Conservation (phyloP, 2,888 invertebrate species). For the Anagyrus pseudococci region DNA sequence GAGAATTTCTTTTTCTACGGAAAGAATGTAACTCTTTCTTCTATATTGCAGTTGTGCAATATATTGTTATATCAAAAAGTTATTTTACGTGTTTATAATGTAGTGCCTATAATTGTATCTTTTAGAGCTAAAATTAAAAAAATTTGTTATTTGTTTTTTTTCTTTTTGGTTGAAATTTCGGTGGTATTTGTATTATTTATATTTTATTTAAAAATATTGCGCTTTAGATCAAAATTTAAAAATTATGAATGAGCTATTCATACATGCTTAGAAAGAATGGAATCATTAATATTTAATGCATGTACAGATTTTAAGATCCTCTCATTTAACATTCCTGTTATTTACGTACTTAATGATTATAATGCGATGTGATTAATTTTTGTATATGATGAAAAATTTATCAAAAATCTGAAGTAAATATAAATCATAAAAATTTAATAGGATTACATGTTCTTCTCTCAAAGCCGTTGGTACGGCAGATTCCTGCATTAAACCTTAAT, state of each 20-base stretch:
- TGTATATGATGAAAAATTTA: conserved; percentile 33
- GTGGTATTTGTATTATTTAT: conserved; percentile 23
- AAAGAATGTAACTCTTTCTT: conserved; percentile 3
- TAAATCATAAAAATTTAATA: conserved; percentile 21
- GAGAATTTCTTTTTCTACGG: background rate
- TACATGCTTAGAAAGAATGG: too few relatives aligned
- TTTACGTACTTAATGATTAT: conserved; percentile 30
- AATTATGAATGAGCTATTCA: too few relatives aligned
- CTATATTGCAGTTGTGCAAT: conserved; percentile 22
- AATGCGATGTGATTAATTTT: conserved; percentile 26
- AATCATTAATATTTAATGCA: too few relatives aligned
- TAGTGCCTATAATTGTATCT: conserved; percentile 25
- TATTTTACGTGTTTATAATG: conserved; percentile 17
- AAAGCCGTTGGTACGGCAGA: too few relatives aligned
- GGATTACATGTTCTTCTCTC: too few relatives aligned
- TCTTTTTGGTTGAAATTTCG: background rate
- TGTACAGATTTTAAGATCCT: conserved; percentile 18
- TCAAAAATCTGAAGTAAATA: conserved; percentile 28
- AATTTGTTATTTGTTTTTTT: conserved; percentile 12
- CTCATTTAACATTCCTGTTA: conserved; percentile 21
- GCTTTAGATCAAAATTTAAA: too few relatives aligned
- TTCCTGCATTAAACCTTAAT: too few relatives aligned
- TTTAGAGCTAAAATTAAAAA: conserved; percentile 8
- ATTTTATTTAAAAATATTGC: too few relatives aligned
- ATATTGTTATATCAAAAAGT: conserved; percentile 26